These are phyloP conservation scores for Nesoenas mayeri DNA, from an alignment of 2,113 vertebrate genomes.

Conservation along the genomic window DNA sequence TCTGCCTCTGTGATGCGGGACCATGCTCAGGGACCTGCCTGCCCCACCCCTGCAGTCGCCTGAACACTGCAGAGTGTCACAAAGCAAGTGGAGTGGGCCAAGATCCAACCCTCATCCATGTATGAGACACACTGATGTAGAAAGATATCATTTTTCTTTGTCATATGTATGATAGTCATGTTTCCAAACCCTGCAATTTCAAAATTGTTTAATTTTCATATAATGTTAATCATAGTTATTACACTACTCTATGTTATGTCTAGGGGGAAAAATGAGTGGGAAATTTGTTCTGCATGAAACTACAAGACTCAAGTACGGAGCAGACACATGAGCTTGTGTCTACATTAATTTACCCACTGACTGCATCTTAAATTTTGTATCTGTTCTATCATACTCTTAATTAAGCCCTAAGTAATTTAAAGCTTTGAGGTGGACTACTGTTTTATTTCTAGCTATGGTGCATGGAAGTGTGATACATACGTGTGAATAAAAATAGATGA, in stretches of 20 bases:
- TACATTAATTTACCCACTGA: conserved; percentile 28
- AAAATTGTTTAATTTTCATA: conserved; percentile 49
- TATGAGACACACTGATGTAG: neutral
- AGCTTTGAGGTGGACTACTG: conserved; percentile 34
- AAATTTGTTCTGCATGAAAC: conserved; percentile 33
- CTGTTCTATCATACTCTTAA: conserved; percentile 41
- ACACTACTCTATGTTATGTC: neutral
- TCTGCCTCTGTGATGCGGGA: neutral
- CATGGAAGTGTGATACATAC: conserved; percentile 38
- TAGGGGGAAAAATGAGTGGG: neutral
- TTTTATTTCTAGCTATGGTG: conserved; percentile 54
- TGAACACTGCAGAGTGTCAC: neutral
- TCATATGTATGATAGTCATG: neutral
- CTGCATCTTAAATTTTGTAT: conserved; percentile 49
- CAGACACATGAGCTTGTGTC: conserved; percentile 9
- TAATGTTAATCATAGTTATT: conserved; percentile 47
- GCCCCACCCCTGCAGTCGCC: neutral
- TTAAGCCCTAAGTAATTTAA: conserved; percentile 49
- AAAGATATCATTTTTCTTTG: neutral
- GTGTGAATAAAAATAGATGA: conserved; percentile 52
- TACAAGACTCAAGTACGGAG: neutral
- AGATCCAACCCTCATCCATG: neutral
- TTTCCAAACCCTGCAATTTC: conserved; percentile 54
- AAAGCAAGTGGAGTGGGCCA: neutral
- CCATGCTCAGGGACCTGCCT: neutral